A percentile compares a stretch with the other conserved stretches of the same genome.
These are phyloP conservation scores for Cordylochernes scorpioides DNA, from an alignment of 2,888 invertebrate species.

Conservation along the genomic window DNA sequence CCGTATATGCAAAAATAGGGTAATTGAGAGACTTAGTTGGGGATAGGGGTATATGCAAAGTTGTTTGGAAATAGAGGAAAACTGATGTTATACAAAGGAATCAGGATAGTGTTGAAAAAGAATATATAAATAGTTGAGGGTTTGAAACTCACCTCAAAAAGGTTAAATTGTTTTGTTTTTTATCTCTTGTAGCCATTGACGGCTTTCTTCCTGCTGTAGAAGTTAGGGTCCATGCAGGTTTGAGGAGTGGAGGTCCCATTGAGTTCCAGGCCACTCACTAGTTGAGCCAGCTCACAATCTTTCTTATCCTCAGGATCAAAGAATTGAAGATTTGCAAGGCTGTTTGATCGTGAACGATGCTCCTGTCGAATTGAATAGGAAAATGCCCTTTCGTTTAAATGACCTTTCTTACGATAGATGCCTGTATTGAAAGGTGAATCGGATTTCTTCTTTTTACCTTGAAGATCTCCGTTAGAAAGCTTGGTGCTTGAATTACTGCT, in stretches of 20 bases:
- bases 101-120: too few species aligned
- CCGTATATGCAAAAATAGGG: too few species aligned
- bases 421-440: constrained; percentile 40
- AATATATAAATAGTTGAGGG: too few species aligned
- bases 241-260: constrained; percentile 6
- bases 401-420: constrained; percentile 71
- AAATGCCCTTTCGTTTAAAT: constrained; percentile 70
- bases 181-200: too few species aligned
- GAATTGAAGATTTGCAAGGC: constrained; percentile 65
- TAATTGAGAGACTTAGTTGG: too few species aligned
- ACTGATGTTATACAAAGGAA: too few species aligned
- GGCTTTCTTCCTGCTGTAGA: constrained; percentile 11
- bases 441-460: not conserved
- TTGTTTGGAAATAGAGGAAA: too few species aligned
- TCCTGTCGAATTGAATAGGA: constrained; percentile 80
- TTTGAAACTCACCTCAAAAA: too few species aligned
- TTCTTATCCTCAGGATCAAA: constrained; percentile 9
- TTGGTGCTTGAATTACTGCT: too few species aligned
- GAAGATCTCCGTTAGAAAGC: too few species aligned
- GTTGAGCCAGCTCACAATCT: constrained; percentile 10
- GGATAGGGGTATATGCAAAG: too few species aligned
- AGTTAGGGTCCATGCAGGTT: constrained; percentile 7
- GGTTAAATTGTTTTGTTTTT: too few species aligned
- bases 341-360: constrained; percentile 70
- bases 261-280: constrained; percentile 9